Base-by-base conservation (phyloP, 2,113 vertebrate genomes). In the Quiscalus mexicanus region DNA sequence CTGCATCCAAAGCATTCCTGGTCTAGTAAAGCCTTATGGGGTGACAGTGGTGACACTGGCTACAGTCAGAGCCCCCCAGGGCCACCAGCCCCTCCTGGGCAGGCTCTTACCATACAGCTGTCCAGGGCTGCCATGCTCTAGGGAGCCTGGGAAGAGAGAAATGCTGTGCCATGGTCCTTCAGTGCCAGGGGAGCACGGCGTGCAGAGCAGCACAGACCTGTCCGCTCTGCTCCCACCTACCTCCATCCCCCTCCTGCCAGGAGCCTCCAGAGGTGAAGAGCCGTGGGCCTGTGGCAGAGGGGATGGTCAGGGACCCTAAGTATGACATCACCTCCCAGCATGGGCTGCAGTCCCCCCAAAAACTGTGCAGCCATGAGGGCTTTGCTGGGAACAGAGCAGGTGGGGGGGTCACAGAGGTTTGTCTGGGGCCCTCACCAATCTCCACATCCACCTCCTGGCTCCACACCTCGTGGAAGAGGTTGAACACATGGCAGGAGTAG, bases 401-500 rank as follows among this genome's bases (percentile, higher is more conserved):
- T 18, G 24, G 24, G 8, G 8, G 41, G 5, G 4, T 44, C 19
- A 25, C 0, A 0, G 37, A 31, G 47, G 33, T 55, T 44, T 71
- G 23, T 15, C 58, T 6, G 12, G 30, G 12, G 33, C 58, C 85
- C 95, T 94, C 92, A 99, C 99, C 98, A 0, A 99, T 98, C 74
- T 96, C 97, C 79, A 99, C 96, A 0, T 96, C 81, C 59, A 98
- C 98, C 5, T 97, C 91, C 67, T 92, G 92, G 75, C 98, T 99
- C 98, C 98, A 99, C 6, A 89, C 68, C 87, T 98, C 98, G 0
- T 99, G 98, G 96, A 98, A 98, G 39, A 98, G 91, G 89, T 98
- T 99, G 85, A 97, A 99, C 56, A 98, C 98, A 0, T 84, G 98
- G 88, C 99, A 99, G 37, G 89, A 98, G 93, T 99, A 99, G 62